These are phyloP conservation scores for Periphyllus acericola DNA, from an alignment of 2,888 invertebrate genomes.

Conservation along the genomic window DNA sequence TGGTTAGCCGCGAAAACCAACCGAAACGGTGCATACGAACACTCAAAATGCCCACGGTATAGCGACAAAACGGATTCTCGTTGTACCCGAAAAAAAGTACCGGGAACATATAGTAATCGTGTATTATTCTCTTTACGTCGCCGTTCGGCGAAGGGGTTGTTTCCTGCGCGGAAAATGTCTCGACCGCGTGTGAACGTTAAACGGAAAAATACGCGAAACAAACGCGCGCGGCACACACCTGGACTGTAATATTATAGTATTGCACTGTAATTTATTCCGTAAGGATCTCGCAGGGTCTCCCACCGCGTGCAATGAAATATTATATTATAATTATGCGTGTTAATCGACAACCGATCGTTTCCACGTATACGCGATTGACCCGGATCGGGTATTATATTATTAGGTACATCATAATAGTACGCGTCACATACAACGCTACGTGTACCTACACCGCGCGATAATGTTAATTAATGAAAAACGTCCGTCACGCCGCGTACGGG, in stretches of 20 bases:
- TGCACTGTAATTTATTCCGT: not conserved
- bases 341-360: slow-evolving; percentile 38
- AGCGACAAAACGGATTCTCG: no score
- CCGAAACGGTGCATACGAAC: no score
- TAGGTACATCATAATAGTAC: no score
- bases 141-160: not conserved
- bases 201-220: no score
- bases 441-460: slow-evolving; percentile 8
- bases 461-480: slow-evolving; percentile 53
- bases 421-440: no score
- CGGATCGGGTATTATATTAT: not conserved
- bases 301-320: not conserved
- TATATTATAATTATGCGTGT: not conserved
- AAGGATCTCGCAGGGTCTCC: not conserved
- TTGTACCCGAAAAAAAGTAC: no score
- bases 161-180: no score
- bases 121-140: no score
- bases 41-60: no score
- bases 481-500: not conserved
- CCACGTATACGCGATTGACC: slow-evolving; percentile 8
- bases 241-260: not conserved
- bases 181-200: no score
- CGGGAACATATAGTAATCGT: no score
- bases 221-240: not conserved
- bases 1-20: no score